phyloP scores from a whole-genome alignment of 1,140 invertebrate species.

The Megathymus violae region DNA sequence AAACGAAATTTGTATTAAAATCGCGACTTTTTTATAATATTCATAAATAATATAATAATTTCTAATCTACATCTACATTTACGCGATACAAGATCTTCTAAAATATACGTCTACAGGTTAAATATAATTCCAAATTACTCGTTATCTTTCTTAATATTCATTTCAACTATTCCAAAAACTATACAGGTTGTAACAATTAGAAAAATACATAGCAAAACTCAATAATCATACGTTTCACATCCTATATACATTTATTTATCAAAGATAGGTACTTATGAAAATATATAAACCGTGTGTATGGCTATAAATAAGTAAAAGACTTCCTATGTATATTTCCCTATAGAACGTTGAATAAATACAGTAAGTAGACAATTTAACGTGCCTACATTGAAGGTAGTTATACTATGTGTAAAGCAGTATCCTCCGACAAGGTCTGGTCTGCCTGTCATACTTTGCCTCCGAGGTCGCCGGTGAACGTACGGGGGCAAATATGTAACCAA shows the following conservation, averaged over 20 bases:
- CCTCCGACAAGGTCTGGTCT: constrained; percentile 66
- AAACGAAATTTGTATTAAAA: too few species aligned
- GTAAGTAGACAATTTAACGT: constrained; percentile 13
- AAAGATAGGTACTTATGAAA: background rate
- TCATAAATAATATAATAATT: too few species aligned
- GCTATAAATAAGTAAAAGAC: constrained; percentile 4
- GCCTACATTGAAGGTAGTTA: constrained; percentile 36
- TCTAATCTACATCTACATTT: too few species aligned
- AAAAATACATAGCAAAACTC: too few species aligned
- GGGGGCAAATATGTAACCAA: constrained; percentile 62
- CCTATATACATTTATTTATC: too few species aligned
- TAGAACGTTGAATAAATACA: background rate
- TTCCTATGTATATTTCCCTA: constrained; percentile 7
- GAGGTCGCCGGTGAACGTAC: constrained; percentile 75
- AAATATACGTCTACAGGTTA: too few species aligned
- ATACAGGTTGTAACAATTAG: too few species aligned
- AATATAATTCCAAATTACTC: too few species aligned
- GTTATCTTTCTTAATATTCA: too few species aligned
- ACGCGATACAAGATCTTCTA: too few species aligned
- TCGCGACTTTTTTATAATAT: too few species aligned
- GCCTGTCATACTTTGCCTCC: constrained; percentile 48
- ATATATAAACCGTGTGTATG: background rate
- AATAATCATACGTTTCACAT: background rate
- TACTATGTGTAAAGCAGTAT: constrained; percentile 50
- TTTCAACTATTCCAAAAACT: too few species aligned